Base-by-base conservation (phyloP, 1,140 invertebrate species). In the Trichomalopsis sarcophagae region DNA sequence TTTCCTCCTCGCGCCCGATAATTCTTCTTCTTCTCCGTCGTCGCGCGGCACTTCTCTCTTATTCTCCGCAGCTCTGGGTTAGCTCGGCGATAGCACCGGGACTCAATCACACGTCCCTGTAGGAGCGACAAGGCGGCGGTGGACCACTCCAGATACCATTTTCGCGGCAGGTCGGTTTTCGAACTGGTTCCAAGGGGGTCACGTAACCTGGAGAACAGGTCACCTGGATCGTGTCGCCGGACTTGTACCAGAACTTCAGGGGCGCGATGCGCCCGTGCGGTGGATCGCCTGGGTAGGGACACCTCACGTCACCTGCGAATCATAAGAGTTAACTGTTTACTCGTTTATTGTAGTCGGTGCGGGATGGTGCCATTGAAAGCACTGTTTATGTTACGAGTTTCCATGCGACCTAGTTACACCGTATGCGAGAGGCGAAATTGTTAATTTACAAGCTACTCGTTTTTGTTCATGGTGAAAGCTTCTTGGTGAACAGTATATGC, bases 191-290 rank as follows among this genome's bases (percentile, higher is more conserved):
- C 30, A 93, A 78, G 1, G 92, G 92, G 21, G 92, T 93, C 47
- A 95, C 95, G 88, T 94, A 96, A 30, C 96, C 96, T 0, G 95
- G 94, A 66, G 95, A 94, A 89, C 96, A 97, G n/a, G 94, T 95
- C 71, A 97, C 95, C 87, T 95, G 95, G 79, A 97, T 93, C 82
- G 95, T 95, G 89, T 97, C 96, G 13, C 96, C 96, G 33, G 96
- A 95, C 89, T 96, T 96, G 91, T 97, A 97, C 90, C 95, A 95
- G 89, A 96, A 96, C 89, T 97, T 96, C n/a, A 96, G 92, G 9
- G 96, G 96, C 2, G 94, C 94, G 87, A 96, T 95, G 84, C 94
- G 92, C 1, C 96, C 96, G 87, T 96, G 95, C 36, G 94, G 94
- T 66, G 96, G 96, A 89, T 96, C 95, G 17, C 96, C 96, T 1